phyloP scores from a whole-genome alignment of 2,888 invertebrate genomes.

The Branchipolynoe longqiensis region DNA sequence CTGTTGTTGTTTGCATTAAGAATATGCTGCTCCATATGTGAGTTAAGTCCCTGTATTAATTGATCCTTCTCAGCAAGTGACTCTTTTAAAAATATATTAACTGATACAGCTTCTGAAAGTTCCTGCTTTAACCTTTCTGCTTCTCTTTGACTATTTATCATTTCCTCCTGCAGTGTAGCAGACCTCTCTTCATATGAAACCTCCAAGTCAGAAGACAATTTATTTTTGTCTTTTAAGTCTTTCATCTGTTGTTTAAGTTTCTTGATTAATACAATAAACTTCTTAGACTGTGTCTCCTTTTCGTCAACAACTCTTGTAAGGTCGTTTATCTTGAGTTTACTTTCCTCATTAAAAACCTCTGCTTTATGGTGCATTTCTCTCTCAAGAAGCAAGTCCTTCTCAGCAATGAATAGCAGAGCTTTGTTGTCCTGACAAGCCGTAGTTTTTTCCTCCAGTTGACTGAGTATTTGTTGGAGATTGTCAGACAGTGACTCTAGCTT shows the following conservation, averaged over 20 bases:
- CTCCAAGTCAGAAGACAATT: not conserved
- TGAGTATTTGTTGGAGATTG: conserved; percentile 54
- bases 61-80: conserved; percentile 37
- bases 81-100: not conserved
- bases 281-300: conserved; percentile 54
- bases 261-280: conserved; percentile 62
- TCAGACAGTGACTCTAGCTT: conserved; percentile 56
- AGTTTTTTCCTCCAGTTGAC: conserved; percentile 18
- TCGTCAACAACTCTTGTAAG: conserved; percentile 12
- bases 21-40: not conserved
- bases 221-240: conserved; percentile 48
- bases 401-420: not conserved
- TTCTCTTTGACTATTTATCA: not conserved
- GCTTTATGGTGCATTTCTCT: not conserved
- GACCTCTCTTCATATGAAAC: conserved; percentile 7
- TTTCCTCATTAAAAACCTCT: conserved; percentile 19
- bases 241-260: conserved; percentile 57
- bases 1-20: not conserved
- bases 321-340: conserved; percentile 34
- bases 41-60: not conserved
- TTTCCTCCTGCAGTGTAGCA: not conserved
- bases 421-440: conserved; percentile 12
- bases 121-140: not conserved
- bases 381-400: not conserved
- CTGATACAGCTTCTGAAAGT: not conserved